A percentile compares a stretch with the other conserved stretches of the same genome.
These are phyloP conservation scores for Megaleporinus macrocephalus DNA, from an alignment of 2,113 vertebrate genomes.

Conservation along the genomic window DNA sequence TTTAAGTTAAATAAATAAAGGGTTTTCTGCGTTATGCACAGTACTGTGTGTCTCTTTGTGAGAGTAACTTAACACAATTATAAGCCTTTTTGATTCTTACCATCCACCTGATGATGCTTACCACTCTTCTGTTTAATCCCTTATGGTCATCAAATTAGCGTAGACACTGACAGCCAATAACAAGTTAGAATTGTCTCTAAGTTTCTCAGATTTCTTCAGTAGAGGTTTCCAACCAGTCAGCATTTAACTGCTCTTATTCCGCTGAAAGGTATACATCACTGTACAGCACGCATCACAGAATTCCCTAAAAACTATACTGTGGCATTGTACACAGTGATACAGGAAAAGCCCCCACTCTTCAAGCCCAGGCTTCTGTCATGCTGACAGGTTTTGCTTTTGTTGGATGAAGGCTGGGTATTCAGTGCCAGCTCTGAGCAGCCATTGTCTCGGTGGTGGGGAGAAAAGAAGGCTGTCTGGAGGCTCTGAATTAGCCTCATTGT, in stretches of 20 bases:
- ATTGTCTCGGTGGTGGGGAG: constrained; percentile 11
- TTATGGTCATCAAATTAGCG: not conserved
- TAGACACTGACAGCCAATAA: not conserved
- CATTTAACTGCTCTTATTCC: too few relatives aligned
- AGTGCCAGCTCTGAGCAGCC: constrained; percentile 11
- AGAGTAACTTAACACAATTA: not conserved
- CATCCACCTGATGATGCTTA: not conserved
- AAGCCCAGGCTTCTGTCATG: not conserved
- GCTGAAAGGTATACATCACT: not conserved
- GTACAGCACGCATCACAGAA: not conserved
- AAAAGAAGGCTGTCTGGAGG: not conserved
- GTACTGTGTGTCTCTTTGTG: not conserved
- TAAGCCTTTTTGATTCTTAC: not conserved
- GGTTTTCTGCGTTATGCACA: not conserved
- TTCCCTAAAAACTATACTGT: not conserved
- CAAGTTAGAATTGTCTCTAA: too few relatives aligned
- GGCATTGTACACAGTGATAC: not conserved
- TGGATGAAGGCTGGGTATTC: constrained; percentile 17
- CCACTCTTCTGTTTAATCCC: not conserved
- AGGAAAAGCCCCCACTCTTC: not conserved
- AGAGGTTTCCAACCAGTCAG: too few relatives aligned
- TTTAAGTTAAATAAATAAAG: not conserved
- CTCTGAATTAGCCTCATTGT: constrained; percentile 25
- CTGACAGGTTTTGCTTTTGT: constrained; percentile 23
- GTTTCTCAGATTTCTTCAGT: too few relatives aligned